A percentile compares a stretch with the other conserved stretches of the same genome.
These are phyloP conservation scores for Bradypodion pumilum DNA, from an alignment of 2,797 vertebrate species.

Conservation along the genomic window DNA sequence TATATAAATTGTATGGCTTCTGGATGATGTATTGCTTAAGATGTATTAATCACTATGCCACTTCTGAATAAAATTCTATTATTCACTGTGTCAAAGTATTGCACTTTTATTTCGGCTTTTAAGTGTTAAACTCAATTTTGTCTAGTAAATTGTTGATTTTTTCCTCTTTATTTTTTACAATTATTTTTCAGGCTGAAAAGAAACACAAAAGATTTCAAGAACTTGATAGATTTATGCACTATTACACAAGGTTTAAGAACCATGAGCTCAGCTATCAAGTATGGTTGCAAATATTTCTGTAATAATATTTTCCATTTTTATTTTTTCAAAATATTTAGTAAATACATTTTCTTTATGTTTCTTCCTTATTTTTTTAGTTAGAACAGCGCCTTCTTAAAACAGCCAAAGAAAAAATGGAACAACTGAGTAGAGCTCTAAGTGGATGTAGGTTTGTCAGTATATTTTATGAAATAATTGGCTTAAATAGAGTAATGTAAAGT, in stretches of 20 bases:
- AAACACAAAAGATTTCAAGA: constrained; percentile 99
- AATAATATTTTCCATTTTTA: constrained; percentile 26
- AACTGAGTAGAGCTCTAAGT: constrained; percentile 93
- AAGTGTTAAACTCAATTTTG: constrained; percentile 11
- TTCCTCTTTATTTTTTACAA: constrained; percentile 31
- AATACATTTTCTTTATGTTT: constrained; percentile 3
- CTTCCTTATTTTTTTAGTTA: constrained; percentile 79
- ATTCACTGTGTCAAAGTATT: constrained; percentile 6
- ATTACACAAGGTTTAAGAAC: constrained; percentile 98
- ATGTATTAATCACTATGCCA: neutral
- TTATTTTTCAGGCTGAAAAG: constrained; percentile 90
- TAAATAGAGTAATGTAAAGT: too few relatives aligned
- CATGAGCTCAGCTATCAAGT: constrained; percentile 99
- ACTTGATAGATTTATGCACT: constrained; percentile 99
- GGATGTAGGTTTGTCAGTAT: constrained; percentile 83
- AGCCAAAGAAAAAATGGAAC: constrained; percentile 99
- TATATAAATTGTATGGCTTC: constrained; percentile 21
- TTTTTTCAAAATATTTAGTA: constrained; percentile 7
- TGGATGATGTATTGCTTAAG: constrained; percentile 6
- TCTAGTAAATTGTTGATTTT: constrained; percentile 20
- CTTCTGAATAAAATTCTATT: neutral
- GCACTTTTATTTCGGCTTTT: constrained; percentile 8
- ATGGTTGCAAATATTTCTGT: constrained; percentile 56
- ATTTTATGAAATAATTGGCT: constrained; percentile 9
- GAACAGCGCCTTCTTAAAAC: constrained; percentile 98